phyloP scores from a whole-genome alignment of 35 echinoderm and acorn worm genomes.

The Amphiura filiformis region DNA sequence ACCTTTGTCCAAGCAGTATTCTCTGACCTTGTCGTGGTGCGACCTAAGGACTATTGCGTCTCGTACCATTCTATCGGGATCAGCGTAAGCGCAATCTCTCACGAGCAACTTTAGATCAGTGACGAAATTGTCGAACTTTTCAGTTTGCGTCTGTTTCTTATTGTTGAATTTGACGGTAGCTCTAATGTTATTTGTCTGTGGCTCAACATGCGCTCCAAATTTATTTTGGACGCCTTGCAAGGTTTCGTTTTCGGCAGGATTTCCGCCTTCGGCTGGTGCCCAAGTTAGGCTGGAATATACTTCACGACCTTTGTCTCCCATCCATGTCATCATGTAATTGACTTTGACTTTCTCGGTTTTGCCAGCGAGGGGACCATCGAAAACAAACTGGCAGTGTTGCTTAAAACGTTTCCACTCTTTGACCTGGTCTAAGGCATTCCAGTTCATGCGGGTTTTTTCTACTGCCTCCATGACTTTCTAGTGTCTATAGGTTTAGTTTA shows the following conservation, averaged over 20 bases:
- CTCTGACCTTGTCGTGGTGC: constrained; percentile 30
- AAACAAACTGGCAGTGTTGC: not conserved
- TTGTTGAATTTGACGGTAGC: constrained; percentile 64
- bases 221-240: constrained; percentile 27
- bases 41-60: constrained; percentile 51
- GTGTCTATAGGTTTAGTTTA: too few relatives aligned
- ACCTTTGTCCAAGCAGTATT: constrained; percentile 58
- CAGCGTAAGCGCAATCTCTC: constrained; percentile 55
- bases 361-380: not conserved
- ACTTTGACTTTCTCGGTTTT: not conserved
- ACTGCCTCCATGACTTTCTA: too few relatives aligned
- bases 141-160: constrained; percentile 47
- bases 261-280: not conserved
- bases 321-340: constrained; percentile 29
- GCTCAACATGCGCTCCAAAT: constrained; percentile 30
- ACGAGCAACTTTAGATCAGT: constrained; percentile 58
- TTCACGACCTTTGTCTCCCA: constrained; percentile 55
- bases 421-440: not conserved
- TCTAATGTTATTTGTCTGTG: constrained; percentile 53
- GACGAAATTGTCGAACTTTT: constrained; percentile 75
- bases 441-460: too few relatives aligned
- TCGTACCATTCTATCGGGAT: constrained; percentile 59
- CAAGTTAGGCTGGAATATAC: constrained; percentile 41
- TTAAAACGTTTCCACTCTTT: not conserved
- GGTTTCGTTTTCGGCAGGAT: not conserved